These are phyloP conservation scores for Diglossa cyanea DNA, from an alignment of 2,797 vertebrate genomes.

Conservation along the genomic window DNA sequence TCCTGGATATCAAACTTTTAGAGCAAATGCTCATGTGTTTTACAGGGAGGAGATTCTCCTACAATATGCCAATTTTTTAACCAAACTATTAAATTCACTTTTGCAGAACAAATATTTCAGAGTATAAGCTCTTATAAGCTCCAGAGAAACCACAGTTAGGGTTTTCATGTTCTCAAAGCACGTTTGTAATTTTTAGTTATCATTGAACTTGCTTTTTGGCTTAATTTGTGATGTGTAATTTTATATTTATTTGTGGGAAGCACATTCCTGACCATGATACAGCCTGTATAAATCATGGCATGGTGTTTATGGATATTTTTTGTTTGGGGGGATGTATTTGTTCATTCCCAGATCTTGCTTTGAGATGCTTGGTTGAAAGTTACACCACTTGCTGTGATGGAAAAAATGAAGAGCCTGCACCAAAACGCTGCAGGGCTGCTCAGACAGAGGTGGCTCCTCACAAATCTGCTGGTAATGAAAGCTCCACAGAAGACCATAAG, in stretches of 20 bases:
- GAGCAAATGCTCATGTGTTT: background rate
- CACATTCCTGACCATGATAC: background rate
- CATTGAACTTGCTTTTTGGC: background rate
- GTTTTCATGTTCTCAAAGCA: background rate
- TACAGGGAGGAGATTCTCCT: background rate
- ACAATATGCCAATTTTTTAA: background rate
- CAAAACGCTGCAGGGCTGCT: constrained; percentile 77
- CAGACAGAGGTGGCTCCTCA: background rate
- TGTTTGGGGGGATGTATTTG: background rate
- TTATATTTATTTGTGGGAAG: background rate
- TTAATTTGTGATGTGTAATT: background rate
- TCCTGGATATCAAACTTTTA: background rate
- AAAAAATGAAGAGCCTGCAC: constrained; percentile 68
- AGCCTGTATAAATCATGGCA: background rate
- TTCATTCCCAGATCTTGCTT: constrained; percentile 85
- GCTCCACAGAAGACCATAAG: background rate
- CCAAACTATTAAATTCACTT: background rate
- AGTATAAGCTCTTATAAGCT: background rate
- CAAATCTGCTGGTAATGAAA: background rate
- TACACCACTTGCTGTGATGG: constrained; percentile 47
- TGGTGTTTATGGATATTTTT: background rate
- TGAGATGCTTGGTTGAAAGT: constrained; percentile 87
- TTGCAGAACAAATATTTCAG: background rate
- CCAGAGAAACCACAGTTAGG: background rate
- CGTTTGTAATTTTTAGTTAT: background rate